Evolutionary conservation across 2,113 vertebrate genomes (phyloP).

Genomic region (Lophochroa leadbeateri): DNA sequence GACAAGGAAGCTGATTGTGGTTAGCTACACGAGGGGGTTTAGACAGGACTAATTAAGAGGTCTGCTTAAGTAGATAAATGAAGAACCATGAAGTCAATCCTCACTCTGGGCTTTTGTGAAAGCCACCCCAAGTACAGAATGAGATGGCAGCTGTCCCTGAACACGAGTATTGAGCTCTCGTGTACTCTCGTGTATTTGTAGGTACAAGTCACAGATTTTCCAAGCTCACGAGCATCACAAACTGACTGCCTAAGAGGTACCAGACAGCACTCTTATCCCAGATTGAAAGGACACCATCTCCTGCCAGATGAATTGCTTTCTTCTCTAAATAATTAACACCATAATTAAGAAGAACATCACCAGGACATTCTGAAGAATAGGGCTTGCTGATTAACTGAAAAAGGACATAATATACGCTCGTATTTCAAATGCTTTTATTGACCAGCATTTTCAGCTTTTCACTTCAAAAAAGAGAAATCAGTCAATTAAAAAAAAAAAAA

Average conservation of each 20-base stretch:
- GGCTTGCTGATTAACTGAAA: neutral
- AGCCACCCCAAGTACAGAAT: neutral
- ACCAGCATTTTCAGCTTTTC: neutral
- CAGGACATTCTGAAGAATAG: neutral
- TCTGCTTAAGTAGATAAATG: neutral
- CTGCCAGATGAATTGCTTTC: too few species aligned
- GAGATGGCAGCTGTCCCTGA: rapidly evolving
- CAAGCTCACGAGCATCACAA: rapidly evolving
- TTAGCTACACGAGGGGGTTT: rapidly evolving
- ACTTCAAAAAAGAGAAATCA: neutral
- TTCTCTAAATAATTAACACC: neutral
- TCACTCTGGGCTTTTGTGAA: neutral
- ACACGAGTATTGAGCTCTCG: rapidly evolving
- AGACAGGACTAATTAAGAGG: neutral
- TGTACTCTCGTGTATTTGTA: rapidly evolving
- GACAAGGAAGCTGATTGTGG: neutral
- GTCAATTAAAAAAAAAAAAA: neutral
- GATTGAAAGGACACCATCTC: neutral
- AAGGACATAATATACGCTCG: neutral
- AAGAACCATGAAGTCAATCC: neutral
- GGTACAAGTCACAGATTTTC: neutral
- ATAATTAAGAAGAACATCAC: neutral
- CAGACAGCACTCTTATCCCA: too few species aligned
- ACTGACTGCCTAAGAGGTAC: neutral
- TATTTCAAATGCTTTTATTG: neutral